Percentiles rank a stretch among this genome's conserved stretches.
phyloP scores from a whole-genome alignment of 2,113 vertebrate genomes.

The Silurus asotus region DNA sequence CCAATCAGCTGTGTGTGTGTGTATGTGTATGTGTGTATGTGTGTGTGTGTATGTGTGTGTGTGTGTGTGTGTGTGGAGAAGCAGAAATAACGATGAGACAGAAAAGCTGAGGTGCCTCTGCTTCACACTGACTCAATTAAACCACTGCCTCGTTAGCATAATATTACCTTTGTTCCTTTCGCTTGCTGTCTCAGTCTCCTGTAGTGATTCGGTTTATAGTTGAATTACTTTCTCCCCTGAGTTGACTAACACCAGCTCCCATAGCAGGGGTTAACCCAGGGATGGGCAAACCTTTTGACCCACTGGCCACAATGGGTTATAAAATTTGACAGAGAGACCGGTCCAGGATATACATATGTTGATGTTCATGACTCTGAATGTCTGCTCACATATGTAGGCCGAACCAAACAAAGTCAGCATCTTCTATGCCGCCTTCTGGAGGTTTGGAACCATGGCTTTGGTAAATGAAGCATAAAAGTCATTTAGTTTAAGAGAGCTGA shows the following conservation, averaged over 20 bases:
- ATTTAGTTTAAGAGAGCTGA: too few relatives aligned
- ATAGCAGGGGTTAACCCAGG: too few relatives aligned
- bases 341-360: too few relatives aligned
- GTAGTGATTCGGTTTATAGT: background rate
- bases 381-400: too few relatives aligned
- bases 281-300: too few relatives aligned
- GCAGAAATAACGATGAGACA: background rate
- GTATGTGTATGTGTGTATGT: background rate
- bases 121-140: conserved; percentile 13
- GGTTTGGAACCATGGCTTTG: too few relatives aligned
- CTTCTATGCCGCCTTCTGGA: too few relatives aligned
- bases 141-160: background rate
- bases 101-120: background rate
- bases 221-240: background rate
- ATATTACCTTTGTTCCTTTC: background rate
- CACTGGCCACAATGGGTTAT: too few relatives aligned
- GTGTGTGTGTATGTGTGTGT: background rate
- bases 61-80: background rate
- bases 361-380: too few relatives aligned
- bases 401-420: too few relatives aligned
- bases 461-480: too few relatives aligned
- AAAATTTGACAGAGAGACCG: too few relatives aligned
- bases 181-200: background rate
- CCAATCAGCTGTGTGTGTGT: background rate
- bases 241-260: background rate